A percentile compares a stretch with the other conserved stretches of the same genome.
Conservation (phyloP, 92 coral and sea anemone genomes). For the Epizoanthus fatuus region DNA sequence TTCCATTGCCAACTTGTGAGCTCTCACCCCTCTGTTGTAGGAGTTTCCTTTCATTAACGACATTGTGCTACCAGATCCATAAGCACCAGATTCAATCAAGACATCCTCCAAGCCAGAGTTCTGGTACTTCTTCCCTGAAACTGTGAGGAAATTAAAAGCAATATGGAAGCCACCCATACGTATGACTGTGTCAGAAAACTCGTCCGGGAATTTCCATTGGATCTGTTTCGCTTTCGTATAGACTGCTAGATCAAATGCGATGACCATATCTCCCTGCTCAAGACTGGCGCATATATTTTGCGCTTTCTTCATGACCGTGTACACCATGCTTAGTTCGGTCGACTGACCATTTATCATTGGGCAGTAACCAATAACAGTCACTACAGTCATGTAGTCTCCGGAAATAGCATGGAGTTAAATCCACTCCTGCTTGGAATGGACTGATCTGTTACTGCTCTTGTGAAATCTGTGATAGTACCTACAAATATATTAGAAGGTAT, state of each 20-base stretch:
- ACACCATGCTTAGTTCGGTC: conserved; percentile 9
- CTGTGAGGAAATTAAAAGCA: conserved; percentile 25
- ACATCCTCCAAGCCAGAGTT: conserved; percentile 59
- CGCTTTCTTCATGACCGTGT: not conserved
- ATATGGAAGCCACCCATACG: conserved; percentile 42
- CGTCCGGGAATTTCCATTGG: not conserved
- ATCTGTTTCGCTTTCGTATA: conserved; percentile 5
- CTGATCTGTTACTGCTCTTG: no score
- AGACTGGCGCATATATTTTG: not conserved
- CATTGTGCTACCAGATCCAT: conserved; percentile 42
- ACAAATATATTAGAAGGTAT: no score
- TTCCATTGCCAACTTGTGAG: conserved; percentile 27
- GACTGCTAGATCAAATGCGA: no score
- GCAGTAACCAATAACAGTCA: conserved; percentile 22
- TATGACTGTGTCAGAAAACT: conserved; percentile 8
- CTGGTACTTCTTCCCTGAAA: conserved; percentile 49
- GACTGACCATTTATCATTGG: conserved; percentile 11
- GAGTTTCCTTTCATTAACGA: no score
- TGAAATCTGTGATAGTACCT: no score
- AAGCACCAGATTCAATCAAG: conserved; percentile 61
- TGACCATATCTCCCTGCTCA: not conserved
- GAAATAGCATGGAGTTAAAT: not conserved
- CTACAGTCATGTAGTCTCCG: not conserved
- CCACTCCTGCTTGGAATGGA: no score
- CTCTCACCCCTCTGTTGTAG: no score